Evolutionary conservation across 2,113 vertebrate genomes (phyloP).

Genomic region (Lycocorax pyrrhopterus): DNA sequence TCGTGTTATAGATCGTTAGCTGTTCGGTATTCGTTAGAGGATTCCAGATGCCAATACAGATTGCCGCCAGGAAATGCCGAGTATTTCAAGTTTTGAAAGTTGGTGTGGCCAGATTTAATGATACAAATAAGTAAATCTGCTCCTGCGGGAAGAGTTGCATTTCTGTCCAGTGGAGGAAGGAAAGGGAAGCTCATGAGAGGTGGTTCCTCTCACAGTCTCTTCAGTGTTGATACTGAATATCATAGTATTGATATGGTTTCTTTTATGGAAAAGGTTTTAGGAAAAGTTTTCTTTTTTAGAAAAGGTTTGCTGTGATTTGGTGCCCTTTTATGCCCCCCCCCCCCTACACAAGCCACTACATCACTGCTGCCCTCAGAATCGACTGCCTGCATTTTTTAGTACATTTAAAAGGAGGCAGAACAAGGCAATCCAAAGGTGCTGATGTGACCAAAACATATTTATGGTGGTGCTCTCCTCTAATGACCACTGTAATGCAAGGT

Average conservation of each 20-base stretch:
- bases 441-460: not conserved
- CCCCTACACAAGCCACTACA: not conserved
- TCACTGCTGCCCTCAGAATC: not conserved
- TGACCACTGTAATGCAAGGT: not conserved
- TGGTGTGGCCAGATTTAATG: not conserved
- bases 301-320: not conserved
- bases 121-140: not conserved
- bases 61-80: not conserved
- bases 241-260: accelerated
- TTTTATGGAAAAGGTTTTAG: not conserved
- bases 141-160: not conserved
- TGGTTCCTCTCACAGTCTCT: not conserved
- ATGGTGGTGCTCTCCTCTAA: not conserved
- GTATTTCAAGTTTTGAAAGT: not conserved
- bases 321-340: not conserved
- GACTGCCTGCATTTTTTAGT: not conserved
- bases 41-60: not conserved
- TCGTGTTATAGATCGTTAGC: not conserved
- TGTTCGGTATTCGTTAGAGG: not conserved
- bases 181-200: not conserved
- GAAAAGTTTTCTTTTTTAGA: not conserved
- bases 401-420: not conserved
- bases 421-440: not conserved
- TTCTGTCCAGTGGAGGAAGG: not conserved
- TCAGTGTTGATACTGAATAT: not conserved